Evolutionary conservation across 2,888 invertebrate species (phyloP).

Genomic region (Orgyia antiqua): DNA sequence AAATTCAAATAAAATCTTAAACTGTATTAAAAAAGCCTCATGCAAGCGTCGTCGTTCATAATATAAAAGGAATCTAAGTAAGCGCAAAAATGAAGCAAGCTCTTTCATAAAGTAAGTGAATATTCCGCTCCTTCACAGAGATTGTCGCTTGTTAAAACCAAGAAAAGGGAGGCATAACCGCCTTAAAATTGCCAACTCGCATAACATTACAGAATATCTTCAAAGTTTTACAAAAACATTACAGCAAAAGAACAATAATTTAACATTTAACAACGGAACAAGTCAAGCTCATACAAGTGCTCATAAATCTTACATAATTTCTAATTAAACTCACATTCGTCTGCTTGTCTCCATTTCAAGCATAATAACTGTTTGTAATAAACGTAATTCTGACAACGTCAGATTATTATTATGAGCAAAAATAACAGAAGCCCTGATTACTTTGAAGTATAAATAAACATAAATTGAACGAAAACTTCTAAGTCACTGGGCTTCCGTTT

Average conservation of each 20-base stretch:
- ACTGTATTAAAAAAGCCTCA: no score
- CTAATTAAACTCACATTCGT: conserved; percentile 1
- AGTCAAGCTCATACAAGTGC: not conserved
- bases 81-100: conserved; percentile 1
- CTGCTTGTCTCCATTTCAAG: not conserved
- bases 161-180: conserved; percentile 3
- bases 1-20: no score
- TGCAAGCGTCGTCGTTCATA: not conserved
- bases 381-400: not conserved
- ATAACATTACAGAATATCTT: conserved; percentile 2
- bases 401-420: conserved; percentile 9
- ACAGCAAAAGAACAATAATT: not conserved
- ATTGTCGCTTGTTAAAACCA: conserved; percentile 3
- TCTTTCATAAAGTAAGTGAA: conserved; percentile 1
- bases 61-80: no score
- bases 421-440: conserved; percentile 7
- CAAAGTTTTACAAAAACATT: conserved; percentile 1
- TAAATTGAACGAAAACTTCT: conserved; percentile 17
- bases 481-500: conserved; percentile 10
- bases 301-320: not conserved
- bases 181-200: conserved; percentile 2
- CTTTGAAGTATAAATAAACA: conserved; percentile 10
- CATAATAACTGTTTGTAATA: not conserved
- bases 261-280: not conserved
- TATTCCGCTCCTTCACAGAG: conserved; percentile 1